Evolutionary conservation across 2,113 vertebrate genomes (phyloP).

Genomic region (Plecotus auritus): DNA sequence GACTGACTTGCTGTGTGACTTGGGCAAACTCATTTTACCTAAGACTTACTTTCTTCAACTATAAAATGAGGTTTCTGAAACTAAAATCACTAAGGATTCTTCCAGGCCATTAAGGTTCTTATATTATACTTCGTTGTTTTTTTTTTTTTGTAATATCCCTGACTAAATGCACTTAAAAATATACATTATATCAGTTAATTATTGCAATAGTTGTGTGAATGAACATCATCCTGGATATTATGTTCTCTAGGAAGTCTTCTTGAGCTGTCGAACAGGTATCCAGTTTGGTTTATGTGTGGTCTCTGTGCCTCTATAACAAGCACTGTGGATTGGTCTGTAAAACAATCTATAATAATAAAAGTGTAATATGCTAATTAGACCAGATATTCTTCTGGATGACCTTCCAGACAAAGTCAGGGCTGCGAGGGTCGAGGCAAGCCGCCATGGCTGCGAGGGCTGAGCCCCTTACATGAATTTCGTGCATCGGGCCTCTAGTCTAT

Average conservation of each 20-base stretch:
- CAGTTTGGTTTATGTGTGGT: not conserved
- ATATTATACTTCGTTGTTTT: not conserved
- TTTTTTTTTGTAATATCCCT: not conserved
- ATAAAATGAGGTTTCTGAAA: slow-evolving; percentile 41
- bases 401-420: no score
- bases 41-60: not conserved
- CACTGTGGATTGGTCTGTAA: not conserved
- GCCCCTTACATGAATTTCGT: no score
- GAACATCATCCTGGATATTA: not conserved
- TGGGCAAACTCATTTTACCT: not conserved
- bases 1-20: not conserved
- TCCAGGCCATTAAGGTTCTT: not conserved
- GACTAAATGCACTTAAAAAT: not conserved
- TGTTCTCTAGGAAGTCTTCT: not conserved
- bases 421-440: no score
- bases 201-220: slow-evolving; percentile 8
- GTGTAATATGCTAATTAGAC: no score
- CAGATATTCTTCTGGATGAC: no score
- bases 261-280: not conserved
- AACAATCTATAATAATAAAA: not conserved
- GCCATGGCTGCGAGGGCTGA: no score
- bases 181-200: not conserved
- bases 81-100: not conserved
- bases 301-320: not conserved
- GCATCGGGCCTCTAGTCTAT: no score